A percentile compares a stretch with the other conserved stretches of the same genome.
Conservation (phyloP, 2,113 vertebrate genomes). For the Melanerpes formicivorus region DNA sequence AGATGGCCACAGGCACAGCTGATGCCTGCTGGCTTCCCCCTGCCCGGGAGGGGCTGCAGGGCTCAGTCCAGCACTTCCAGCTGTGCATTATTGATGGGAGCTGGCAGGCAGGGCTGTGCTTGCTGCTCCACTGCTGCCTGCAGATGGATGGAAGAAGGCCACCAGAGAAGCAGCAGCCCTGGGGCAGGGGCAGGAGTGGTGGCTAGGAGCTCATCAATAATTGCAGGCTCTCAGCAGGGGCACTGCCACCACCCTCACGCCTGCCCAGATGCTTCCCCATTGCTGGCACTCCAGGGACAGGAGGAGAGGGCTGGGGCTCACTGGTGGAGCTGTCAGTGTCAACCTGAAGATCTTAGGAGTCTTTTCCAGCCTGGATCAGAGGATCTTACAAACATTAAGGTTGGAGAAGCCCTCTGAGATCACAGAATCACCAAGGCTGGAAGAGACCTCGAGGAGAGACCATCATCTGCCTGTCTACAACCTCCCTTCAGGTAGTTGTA, state of each 20-base stretch:
- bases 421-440: too few species aligned
- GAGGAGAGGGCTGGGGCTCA: not conserved
- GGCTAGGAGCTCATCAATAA: conserved; percentile 46
- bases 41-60: not conserved
- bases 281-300: not conserved
- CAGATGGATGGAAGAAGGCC: not conserved
- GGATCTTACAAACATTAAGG: too few species aligned
- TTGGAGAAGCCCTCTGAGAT: too few species aligned
- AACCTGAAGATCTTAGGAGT: not conserved
- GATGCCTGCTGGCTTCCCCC: not conserved
- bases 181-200: conserved; percentile 1
- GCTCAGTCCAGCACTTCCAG: not conserved
- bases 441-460: too few species aligned
- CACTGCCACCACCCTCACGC: not conserved
- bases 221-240: not conserved
- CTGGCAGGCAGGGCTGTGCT: not conserved
- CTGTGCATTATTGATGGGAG: conserved; percentile 52
- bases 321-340: not conserved
- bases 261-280: not conserved
- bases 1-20: not conserved
- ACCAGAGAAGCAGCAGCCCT: not conserved
- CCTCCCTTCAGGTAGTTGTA: too few species aligned
- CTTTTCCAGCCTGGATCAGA: not conserved
- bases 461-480: too few species aligned
- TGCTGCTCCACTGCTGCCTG: conserved; percentile 6